A percentile compares a stretch with the other conserved stretches of the same genome.
Evolutionary conservation across 2,797 vertebrate species (phyloP).

Genomic region (Malacoraja senta): DNA sequence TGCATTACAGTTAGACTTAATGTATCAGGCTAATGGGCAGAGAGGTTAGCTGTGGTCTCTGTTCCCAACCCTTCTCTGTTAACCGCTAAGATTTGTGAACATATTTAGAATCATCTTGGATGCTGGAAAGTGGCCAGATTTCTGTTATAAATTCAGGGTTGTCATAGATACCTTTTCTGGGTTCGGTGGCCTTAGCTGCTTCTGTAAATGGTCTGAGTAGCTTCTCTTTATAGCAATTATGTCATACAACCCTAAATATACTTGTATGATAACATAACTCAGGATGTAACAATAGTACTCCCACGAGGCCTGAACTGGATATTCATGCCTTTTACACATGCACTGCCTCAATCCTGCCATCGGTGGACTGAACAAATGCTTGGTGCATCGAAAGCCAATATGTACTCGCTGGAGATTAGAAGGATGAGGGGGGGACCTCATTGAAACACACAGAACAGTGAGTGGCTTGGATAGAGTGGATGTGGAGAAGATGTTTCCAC

Average conservation of each 20-base stretch:
- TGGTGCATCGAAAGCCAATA: neutral
- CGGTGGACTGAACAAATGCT: neutral
- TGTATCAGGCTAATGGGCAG: neutral
- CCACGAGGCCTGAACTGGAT: neutral
- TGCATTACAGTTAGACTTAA: neutral
- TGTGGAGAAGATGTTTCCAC: too few species aligned
- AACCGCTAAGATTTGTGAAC: neutral
- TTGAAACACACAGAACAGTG: too few species aligned
- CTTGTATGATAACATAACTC: neutral
- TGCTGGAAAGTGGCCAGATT: neutral
- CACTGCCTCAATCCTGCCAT: neutral
- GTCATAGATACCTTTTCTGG: slow-evolving; percentile 5
- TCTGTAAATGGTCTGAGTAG: neutral
- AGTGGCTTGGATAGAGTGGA: too few species aligned
- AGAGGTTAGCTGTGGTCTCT: neutral
- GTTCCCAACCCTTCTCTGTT: neutral
- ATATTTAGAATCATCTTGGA: slow-evolving; percentile 10
- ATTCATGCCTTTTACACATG: neutral
- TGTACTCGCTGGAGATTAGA: too few species aligned
- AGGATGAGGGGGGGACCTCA: too few species aligned
- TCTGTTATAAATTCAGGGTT: slow-evolving; percentile 5
- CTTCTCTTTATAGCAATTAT: slow-evolving; percentile 1
- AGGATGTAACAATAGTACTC: neutral
- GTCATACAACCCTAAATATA: neutral
- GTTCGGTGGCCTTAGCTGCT: slow-evolving; percentile 17